Base-by-base conservation (phyloP, 2,797 vertebrate species). In the Pogonophryne albipinna region DNA sequence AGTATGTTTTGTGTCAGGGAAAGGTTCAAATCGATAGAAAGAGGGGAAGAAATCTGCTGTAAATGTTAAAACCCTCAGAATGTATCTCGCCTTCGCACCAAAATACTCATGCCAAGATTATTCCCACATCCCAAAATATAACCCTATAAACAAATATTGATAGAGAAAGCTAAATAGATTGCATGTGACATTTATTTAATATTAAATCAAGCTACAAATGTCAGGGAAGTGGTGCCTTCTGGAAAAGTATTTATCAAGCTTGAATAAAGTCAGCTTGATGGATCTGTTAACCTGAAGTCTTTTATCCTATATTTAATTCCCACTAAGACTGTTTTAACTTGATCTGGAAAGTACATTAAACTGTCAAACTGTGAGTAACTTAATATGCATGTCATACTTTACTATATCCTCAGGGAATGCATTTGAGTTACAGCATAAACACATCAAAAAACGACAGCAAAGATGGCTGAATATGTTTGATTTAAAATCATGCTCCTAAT, bases 251-350 rank as follows among this genome's bases (percentile, higher is more conserved):
- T 27, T 27, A 27, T 27, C 27, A 27, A 27, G 4, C 27, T 27
- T 27, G 27, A 5, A 27, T 27, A 27, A 27, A 27, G 27, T 27
- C 27, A 27, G 27, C 46, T 45, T 42, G 23, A 16, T 13, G 31
- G 15, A 64, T 27, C 62, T 77, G 55, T 45, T 38, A 59, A 60
- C 16, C 57, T 69, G 66, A 16, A 23, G 42, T 47, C 4, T 61
- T 57, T 8, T 46, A 19, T 6, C 3, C 23, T 27, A 3, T 27
- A 27, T 68, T 62, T 51, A 17, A 75, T 55, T 66, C 31, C 23
- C 34, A 4, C 16, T 14, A 47, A 31, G 20, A 16, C 53, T 51
- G 23, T 56, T 45, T 65, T 9, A 41, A 45, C 1, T 56, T 17
- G 15, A 51, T 31, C n/a, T 44, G 41, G 42, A 8, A 19, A 41